Evolutionary conservation across 2,797 vertebrate species (phyloP), one percentile per base, ranked within the genome.

Genomic region (Enteromius anoplus): DNA sequence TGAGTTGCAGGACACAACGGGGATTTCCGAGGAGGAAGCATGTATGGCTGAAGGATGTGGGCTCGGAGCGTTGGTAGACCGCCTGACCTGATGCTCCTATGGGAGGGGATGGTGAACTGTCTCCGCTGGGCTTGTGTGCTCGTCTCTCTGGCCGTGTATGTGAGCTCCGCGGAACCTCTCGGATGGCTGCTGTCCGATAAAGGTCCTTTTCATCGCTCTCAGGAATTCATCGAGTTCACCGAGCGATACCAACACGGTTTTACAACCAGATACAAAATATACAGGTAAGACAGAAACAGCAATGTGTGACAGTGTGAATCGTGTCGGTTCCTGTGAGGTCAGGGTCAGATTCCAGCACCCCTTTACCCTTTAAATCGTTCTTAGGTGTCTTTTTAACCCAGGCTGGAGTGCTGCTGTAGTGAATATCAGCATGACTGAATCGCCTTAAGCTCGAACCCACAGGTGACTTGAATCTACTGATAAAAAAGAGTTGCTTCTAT

Each of bases 201-300:
- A 94, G 97, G 97, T 90, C 97, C 97, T 86, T 99, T 98, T 91
- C 97, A 98, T 81, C 96, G 96, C 87, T 96, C 97, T 72, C 93
- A 96, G 93, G 97, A 99, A 94, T 99, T 98, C 93, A 96, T 96
- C 11, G 97, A 99, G 94, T 98, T 97, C 89, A 95, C 96, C 90
- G 97, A 98, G 93, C 95, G 96, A 93, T 95, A 97, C 93, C 96
- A 95, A 84, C 96, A 98, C 91, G 97, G 97, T 89, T 99, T 96
- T 93, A 96, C 93, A 92, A 98, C 97, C 85, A 94, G 97, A 95
- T 99, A 99, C 95, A 98, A 98, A 95, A 99, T 99, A 91, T 99
- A 99, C 96, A 98, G 97, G 97, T 99, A 95, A 93, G 90, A n/a
- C 17, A 42, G 45, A 34, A n/a, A 34, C 11, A 32, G 5, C 49